phyloP scores from a whole-genome alignment of 2,113 vertebrate species.

The Etheostoma spectabile region DNA sequence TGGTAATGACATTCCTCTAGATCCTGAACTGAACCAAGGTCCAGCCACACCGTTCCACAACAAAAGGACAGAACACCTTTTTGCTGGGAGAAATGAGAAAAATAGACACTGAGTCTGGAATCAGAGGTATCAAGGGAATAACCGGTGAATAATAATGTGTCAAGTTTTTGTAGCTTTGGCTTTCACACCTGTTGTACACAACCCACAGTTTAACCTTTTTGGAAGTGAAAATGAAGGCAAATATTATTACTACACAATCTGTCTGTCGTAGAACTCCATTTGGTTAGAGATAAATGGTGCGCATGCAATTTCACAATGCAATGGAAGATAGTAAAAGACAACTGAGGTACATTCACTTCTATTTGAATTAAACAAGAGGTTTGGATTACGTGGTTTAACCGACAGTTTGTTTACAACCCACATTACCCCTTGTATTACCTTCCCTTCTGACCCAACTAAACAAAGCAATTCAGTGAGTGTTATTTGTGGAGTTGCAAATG shows the following conservation, averaged over 20 bases:
- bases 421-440: neutral
- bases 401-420: neutral
- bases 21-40: conserved; percentile 3
- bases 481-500: neutral
- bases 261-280: neutral
- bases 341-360: neutral
- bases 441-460: neutral
- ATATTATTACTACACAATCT: neutral
- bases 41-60: conserved; percentile 33
- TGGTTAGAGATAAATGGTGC: neutral
- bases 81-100: conserved; percentile 10
- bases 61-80: conserved; percentile 5
- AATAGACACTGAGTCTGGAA: conserved; percentile 17
- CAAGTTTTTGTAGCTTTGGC: neutral
- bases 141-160: neutral
- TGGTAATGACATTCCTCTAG: neutral
- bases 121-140: neutral
- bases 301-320: neutral
- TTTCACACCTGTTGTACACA: neutral
- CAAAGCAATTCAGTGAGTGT: neutral
- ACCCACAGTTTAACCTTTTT: neutral
- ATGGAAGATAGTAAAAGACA: neutral
- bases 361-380: neutral
- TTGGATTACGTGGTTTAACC: neutral
- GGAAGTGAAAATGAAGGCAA: neutral